Evolutionary conservation across 2,888 invertebrate genomes (phyloP), one percentile per base, ranked within the genome.

Genomic region (Steromphala cineraria): DNA sequence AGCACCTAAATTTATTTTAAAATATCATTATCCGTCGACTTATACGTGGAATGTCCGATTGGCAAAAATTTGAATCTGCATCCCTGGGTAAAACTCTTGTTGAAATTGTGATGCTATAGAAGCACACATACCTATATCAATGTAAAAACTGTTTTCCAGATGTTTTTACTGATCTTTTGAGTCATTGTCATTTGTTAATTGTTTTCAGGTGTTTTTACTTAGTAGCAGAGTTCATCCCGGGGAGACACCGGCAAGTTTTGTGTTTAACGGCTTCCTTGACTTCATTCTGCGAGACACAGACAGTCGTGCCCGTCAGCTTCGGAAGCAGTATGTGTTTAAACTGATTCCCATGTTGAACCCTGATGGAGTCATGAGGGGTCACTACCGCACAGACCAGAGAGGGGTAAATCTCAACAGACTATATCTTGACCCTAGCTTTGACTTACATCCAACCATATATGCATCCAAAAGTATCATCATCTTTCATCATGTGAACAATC

Each of bases 161-260:
- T 15, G 15, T 46, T 28, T 76, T 56, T 55, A 19, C 31, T 53
- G 7, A n/a, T 8, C n/a, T 10, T 24, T 17, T 55, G n/a, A 53
- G n/a, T 53, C 17, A 21, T 53, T 76, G 13, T 19, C 24, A 15
- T n/a, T n/a, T n/a, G n/a, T n/a, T n/a, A n/a, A n/a, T n/a, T n/a
- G n/a, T n/a, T n/a, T 83, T 10, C 84, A 97, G 95, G 95, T 97
- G 7, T 96, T 97, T 88, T 96, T 98, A 92, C 94, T 98, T 89
- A 97, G 97, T 82, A 97, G 97, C 4, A 95, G 98, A 82, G 98
- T 98, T 77, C 98, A 98, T 94, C 98, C 98, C 17, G 98, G 98
- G 0, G 98, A 98, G 94, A 97, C 97, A 0, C 98, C 97, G 0
- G 96, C 97, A 0, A 97, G 96, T 93, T 97, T 96, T 94, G 97